Conservation (phyloP, 2,113 vertebrate genomes). For the Ondatra zibethicus region DNA sequence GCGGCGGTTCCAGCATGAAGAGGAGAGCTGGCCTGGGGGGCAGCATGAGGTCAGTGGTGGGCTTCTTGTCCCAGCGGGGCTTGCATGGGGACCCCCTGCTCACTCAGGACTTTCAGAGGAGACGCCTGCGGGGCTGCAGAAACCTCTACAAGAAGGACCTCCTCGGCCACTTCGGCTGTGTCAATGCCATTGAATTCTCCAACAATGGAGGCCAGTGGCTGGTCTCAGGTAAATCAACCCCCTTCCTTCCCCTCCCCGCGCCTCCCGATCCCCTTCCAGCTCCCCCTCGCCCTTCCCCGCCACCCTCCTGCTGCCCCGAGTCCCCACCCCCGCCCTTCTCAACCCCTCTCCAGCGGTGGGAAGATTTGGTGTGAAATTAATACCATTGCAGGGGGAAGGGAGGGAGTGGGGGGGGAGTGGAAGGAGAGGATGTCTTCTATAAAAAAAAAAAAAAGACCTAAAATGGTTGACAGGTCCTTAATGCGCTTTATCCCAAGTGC, state of each 20-base stretch:
- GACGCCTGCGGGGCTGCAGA: slow-evolving; percentile 94
- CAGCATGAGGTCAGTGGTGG: slow-evolving; percentile 95
- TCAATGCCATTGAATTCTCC: slow-evolving; percentile 99
- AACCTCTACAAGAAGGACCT: slow-evolving; percentile 98
- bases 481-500: slow-evolving; percentile 68
- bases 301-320: slow-evolving; percentile 38
- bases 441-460: slow-evolving; percentile 84
- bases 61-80: slow-evolving; percentile 96
- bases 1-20: slow-evolving; percentile 88
- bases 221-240: slow-evolving; percentile 93
- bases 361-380: slow-evolving; percentile 72
- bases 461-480: slow-evolving; percentile 89
- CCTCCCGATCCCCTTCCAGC: slow-evolving; percentile 43
- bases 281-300: slow-evolving; percentile 34
- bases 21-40: slow-evolving; percentile 91
- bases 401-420: background rate
- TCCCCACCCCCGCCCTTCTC: slow-evolving; percentile 47
- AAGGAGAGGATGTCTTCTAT: slow-evolving; percentile 65
- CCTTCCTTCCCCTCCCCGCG: slow-evolving; percentile 54
- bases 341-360: slow-evolving; percentile 65
- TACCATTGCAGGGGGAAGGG: slow-evolving; percentile 56
- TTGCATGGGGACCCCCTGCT: slow-evolving; percentile 93
- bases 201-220: slow-evolving; percentile 98
- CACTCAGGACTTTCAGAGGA: slow-evolving; percentile 97
- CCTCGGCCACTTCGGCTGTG: slow-evolving; percentile 98